Percentiles rank a stretch among this genome's conserved stretches.
phyloP scores from a whole-genome alignment of 1,140 invertebrate species.

The Polypedilum pembai region DNA sequence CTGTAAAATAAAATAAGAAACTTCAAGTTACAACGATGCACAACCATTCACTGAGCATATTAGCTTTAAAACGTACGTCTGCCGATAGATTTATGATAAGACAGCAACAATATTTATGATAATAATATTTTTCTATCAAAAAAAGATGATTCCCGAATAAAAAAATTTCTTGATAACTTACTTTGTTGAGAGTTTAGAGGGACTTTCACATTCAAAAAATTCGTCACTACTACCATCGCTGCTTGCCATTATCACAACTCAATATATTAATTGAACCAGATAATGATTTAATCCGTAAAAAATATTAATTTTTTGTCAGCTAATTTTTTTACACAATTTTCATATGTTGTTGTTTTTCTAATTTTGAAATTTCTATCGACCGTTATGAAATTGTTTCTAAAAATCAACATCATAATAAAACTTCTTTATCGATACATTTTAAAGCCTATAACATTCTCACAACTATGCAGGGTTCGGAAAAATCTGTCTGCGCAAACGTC shows the following conservation, averaged over 20 bases:
- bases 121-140: not conserved
- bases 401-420: too few relatives aligned
- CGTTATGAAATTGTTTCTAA: too few relatives aligned
- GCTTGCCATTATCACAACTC: not conserved
- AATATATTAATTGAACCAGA: not conserved
- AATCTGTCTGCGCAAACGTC: too few relatives aligned
- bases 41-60: too few relatives aligned
- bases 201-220: conserved; percentile 16
- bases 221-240: not conserved
- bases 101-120: not conserved
- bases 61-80: not conserved
- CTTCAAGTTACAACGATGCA: too few relatives aligned
- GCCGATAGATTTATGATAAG: not conserved
- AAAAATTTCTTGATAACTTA: not conserved
- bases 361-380: too few relatives aligned
- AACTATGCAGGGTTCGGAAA: too few relatives aligned
- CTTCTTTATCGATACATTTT: too few relatives aligned
- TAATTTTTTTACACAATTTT: too few relatives aligned
- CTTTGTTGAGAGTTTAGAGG: not conserved
- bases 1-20: not conserved
- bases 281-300: not conserved
- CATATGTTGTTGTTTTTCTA: too few relatives aligned
- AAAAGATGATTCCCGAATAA: not conserved
- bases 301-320: too few relatives aligned
- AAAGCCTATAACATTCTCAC: too few relatives aligned